Base-by-base conservation (phyloP, 2,888 invertebrate genomes). In the Acanthosepion lycidas region DNA sequence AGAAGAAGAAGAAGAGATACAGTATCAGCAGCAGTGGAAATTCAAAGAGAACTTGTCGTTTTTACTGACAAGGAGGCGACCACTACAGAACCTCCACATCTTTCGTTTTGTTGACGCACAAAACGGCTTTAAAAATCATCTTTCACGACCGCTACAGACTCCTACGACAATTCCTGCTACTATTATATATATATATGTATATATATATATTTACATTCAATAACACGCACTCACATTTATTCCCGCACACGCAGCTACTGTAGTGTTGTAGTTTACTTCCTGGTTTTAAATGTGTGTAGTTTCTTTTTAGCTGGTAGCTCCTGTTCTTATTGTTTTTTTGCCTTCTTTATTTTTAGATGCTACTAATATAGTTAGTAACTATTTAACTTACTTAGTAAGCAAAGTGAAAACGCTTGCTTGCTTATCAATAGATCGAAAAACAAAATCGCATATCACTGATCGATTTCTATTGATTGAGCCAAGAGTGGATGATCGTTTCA, bases 11-110 rank as follows among this genome's bases (percentile, higher is more conserved):
- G 15, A 51, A 51, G 15, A 51, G 6, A 26, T 64, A 26, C 26
- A 23, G 26, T 64, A 64, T 23, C 26, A 64, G 64, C 64, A 64
- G 28, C 64, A 26, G 28, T 78, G 9, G 78, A n/a, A 78, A n/a
- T 78, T 18, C 5, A 78, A 42, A 42, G 78, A 78, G 78, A 78
- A 78, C 78, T n/a, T 78, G 78, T 33, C 78, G 78, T 78, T 78
- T 33, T 78, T n/a, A 78, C 78, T 78, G n/a, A n/a, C 78, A n/a
- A 78, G 78, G 78, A 78, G 78, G 78, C 78, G 78, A n/a, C 78
- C 78, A 33, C 78, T 78, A n/a, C n/a, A n/a, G 6, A 78, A 78
- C n/a, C 78, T 78, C n/a, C 78, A n/a, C 28, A n/a, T 78, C 15
- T 64, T 23, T 26, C 64, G 64, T 64, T 64, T 78, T 78, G n/a